Conservation (phyloP, 2,888 invertebrate genomes). For the Campoplex nolae region DNA sequence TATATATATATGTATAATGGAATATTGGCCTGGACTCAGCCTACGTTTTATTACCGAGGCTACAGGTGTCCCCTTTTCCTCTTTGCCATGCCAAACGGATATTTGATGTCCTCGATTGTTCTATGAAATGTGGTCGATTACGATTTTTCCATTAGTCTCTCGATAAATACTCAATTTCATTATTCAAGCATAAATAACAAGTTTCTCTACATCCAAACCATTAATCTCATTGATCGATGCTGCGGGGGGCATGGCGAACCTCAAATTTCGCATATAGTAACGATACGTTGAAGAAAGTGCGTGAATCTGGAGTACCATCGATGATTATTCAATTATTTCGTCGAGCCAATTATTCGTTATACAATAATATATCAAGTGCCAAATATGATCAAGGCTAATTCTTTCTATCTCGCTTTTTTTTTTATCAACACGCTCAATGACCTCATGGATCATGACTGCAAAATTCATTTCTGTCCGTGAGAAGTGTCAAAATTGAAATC, state of each 20-base stretch:
- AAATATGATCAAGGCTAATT: constrained; percentile 11
- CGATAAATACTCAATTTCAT: not conserved
- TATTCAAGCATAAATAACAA: not conserved
- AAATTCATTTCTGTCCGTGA: constrained; percentile 43
- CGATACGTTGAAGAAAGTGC: not conserved
- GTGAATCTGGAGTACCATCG: not conserved
- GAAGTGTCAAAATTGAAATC: constrained; percentile 51
- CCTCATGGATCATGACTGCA: not conserved
- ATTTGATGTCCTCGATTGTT: not conserved
- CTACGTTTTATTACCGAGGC: constrained; percentile 13
- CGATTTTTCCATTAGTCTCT: not conserved
- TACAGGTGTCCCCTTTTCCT: constrained; percentile 50
- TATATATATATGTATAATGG: not conserved
- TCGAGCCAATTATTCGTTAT: constrained; percentile 21
- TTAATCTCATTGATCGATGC: not conserved
- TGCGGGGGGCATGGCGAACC: not conserved
- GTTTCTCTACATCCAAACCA: not conserved
- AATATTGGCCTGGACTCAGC: constrained; percentile 46
- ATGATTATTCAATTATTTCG: constrained; percentile 11
- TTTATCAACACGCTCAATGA: constrained; percentile 25
- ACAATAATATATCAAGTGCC: constrained; percentile 16
- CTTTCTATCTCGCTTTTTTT: not conserved
- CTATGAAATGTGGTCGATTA: not conserved
- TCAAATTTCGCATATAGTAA: constrained; percentile 1
- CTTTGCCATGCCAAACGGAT: not conserved